phyloP scores from a whole-genome alignment of 1,140 invertebrate genomes.

The Drosophila pachea region DNA sequence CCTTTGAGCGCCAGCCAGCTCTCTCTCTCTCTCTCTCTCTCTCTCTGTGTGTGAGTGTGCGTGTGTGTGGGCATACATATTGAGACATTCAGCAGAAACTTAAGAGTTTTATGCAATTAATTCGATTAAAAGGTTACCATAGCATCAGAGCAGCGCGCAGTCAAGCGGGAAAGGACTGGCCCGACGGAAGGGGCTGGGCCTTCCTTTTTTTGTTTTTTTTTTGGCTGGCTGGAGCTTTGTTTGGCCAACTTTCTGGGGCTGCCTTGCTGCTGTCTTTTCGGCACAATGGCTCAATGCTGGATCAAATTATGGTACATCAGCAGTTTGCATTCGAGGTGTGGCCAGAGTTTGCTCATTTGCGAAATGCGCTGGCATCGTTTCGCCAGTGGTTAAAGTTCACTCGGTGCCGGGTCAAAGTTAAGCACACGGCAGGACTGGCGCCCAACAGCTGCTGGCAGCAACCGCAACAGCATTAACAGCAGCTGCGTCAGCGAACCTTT shows the following conservation, averaged over 20 bases:
- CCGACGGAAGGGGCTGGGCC: neutral
- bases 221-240: neutral
- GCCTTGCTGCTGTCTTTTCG: slow-evolving; percentile 17
- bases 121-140: slow-evolving; percentile 61
- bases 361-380: slow-evolving; percentile 3
- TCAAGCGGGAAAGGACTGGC: neutral
- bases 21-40: too few species aligned
- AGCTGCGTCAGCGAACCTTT: slow-evolving; percentile 50
- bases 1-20: too few species aligned
- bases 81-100: slow-evolving; percentile 32
- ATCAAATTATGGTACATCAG: slow-evolving; percentile 56
- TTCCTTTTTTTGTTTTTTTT: neutral
- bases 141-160: slow-evolving; percentile 11
- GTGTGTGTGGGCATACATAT: slow-evolving; percentile 8
- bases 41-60: too few species aligned
- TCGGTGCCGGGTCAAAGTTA: slow-evolving; percentile 26
- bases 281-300: slow-evolving; percentile 38
- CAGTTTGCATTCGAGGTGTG: slow-evolving; percentile 42
- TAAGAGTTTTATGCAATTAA: slow-evolving; percentile 63
- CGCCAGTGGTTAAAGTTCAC: slow-evolving; percentile 61
- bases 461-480: slow-evolving; percentile 20
- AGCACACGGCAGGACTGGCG: too few species aligned
- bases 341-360: slow-evolving; percentile 48
- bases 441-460: slow-evolving; percentile 2
- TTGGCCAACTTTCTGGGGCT: slow-evolving; percentile 15